Conservation (phyloP, 2,797 vertebrate genomes). For the Balearica regulorum region DNA sequence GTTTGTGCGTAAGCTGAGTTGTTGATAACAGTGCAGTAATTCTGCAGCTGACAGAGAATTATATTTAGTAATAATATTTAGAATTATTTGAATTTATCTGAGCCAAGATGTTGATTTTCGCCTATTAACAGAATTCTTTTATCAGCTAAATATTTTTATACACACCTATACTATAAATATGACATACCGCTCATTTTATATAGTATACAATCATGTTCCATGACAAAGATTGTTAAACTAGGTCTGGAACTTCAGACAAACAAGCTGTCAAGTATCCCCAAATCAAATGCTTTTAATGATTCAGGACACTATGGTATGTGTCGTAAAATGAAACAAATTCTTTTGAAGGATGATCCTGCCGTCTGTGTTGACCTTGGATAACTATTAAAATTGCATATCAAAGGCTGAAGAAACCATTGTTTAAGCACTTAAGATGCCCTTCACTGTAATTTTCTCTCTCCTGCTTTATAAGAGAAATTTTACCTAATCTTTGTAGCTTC, state of each 20-base stretch:
- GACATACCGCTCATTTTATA: neutral
- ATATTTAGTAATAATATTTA: slow-evolving; percentile 20
- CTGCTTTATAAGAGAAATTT: neutral
- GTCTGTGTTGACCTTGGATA: neutral
- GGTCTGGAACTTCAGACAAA: neutral
- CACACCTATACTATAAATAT: neutral
- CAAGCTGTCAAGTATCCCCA: slow-evolving; percentile 18
- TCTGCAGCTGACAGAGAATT: neutral
- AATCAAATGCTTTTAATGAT: neutral
- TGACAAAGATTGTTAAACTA: neutral
- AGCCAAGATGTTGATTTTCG: neutral
- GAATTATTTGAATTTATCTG: neutral
- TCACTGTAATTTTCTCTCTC: slow-evolving; percentile 13
- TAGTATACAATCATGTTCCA: neutral
- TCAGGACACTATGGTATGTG: neutral
- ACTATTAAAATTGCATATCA: slow-evolving; percentile 41
- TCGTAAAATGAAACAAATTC: slow-evolving; percentile 1
- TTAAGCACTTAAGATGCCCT: neutral
- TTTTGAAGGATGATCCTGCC: slow-evolving; percentile 16
- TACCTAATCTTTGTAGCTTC: slow-evolving; percentile 20
- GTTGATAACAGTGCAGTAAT: neutral
- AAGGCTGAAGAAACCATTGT: neutral
- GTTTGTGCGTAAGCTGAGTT: neutral
- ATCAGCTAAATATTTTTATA: neutral
- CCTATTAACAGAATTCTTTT: neutral